These are phyloP conservation scores for Drosophila santomea DNA, from an alignment of 1,140 invertebrate species.

Conservation along the genomic window DNA sequence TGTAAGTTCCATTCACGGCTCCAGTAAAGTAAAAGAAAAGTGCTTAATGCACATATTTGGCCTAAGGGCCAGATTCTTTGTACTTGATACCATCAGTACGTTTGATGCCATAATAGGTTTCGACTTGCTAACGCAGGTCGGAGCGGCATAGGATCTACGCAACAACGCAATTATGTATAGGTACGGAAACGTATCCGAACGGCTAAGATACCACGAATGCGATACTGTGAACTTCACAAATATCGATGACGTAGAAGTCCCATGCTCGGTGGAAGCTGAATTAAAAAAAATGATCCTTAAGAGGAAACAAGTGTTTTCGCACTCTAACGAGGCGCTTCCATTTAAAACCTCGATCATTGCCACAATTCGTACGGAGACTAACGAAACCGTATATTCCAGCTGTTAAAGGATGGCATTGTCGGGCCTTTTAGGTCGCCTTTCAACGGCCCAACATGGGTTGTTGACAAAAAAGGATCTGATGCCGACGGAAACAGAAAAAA, in stretches of 20 bases:
- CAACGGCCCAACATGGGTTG: too few species aligned
- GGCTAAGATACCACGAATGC: not conserved
- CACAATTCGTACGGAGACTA: not conserved
- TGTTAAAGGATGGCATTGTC: too few species aligned
- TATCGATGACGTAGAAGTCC: not conserved
- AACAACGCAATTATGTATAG: not conserved
- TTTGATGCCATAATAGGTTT: not conserved
- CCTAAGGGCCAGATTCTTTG: not conserved
- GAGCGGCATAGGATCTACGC: not conserved
- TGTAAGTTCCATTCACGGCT: not conserved
- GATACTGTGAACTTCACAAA: too few species aligned
- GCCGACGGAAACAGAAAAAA: too few species aligned
- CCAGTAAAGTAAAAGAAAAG: not conserved
- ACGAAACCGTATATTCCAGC: not conserved
- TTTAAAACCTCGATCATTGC: not conserved
- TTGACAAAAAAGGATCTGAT: too few species aligned
- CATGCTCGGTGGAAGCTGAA: not conserved
- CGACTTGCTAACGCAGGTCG: not conserved
- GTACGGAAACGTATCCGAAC: not conserved
- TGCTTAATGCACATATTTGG: not conserved
- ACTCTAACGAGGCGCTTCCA: not conserved
- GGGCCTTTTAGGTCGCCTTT: too few species aligned
- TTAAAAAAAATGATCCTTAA: not conserved
- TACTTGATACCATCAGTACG: not conserved
- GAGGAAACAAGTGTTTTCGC: not conserved